Percentiles rank a stretch among this genome's conserved stretches.
Conservation (phyloP, 2,888 invertebrate genomes). For the Cerceris ruficornis region DNA sequence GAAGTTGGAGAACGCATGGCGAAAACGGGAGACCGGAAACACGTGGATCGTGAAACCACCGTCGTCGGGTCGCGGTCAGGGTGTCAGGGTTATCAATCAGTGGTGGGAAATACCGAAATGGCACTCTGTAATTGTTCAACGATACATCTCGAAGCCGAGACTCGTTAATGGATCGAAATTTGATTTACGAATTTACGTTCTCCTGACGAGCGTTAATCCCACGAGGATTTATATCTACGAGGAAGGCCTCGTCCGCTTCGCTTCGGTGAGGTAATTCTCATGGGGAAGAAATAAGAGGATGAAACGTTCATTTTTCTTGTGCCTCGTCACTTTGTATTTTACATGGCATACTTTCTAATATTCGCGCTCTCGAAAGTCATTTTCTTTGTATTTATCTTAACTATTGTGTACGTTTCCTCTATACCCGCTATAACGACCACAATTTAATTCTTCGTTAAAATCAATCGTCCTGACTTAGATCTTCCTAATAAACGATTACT, state of each 20-base stretch:
- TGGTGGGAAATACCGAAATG: conserved; percentile 94
- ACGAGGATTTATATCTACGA: conserved; percentile 95
- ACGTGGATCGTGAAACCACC: conserved; percentile 98
- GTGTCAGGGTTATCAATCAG: conserved; percentile 94
- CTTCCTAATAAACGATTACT: no score
- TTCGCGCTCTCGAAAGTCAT: not conserved
- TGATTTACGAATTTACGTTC: conserved; percentile 95
- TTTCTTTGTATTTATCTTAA: no score
- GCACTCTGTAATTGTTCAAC: conserved; percentile 93
- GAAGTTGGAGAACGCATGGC: conserved; percentile 86
- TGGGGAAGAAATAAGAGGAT: not conserved
- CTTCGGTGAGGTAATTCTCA: conserved; percentile 77
- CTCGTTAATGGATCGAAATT: conserved; percentile 97
- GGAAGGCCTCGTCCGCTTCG: conserved; percentile 96
- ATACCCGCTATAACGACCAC: no score
- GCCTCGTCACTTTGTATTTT: no score
- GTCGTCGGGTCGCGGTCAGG: conserved; percentile 97
- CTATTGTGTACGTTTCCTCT: no score
- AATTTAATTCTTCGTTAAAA: no score
- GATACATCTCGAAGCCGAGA: conserved; percentile 90
- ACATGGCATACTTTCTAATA: not conserved
- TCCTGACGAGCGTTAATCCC: conserved; percentile 96
- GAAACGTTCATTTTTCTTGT: no score
- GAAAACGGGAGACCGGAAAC: conserved; percentile 86
- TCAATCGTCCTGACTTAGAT: no score